These are phyloP conservation scores for Eleutherodactylus coqui DNA, from an alignment of 2,797 vertebrate species.

Conservation along the genomic window DNA sequence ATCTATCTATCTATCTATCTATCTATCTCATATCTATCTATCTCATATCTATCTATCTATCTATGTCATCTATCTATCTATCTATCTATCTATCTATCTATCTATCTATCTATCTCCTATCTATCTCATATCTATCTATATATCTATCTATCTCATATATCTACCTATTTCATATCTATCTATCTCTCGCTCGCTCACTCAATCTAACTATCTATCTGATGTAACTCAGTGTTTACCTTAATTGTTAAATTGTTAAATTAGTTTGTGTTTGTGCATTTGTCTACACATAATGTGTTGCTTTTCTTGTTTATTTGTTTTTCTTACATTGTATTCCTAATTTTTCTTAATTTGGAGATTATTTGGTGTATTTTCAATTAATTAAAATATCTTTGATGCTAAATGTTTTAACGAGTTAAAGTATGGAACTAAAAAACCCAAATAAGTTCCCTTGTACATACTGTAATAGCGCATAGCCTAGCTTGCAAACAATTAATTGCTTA, in stretches of 20 bases:
- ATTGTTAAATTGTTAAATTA: no score
- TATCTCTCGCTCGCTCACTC: neutral
- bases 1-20: neutral
- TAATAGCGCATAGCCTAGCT: neutral
- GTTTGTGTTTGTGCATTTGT: neutral
- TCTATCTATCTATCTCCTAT: neutral
- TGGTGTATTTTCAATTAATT: neutral
- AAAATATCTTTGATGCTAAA: neutral
- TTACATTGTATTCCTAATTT: neutral
- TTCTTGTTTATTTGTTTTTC: neutral
- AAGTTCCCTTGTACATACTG: neutral
- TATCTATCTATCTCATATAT: neutral
- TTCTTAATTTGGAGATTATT: neutral
- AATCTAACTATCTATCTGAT: neutral
- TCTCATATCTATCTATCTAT: neutral
- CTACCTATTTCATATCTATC: neutral
- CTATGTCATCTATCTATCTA: neutral
- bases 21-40: neutral
- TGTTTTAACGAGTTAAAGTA: neutral
- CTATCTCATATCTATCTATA: neutral
- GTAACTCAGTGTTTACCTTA: no score
- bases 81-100: neutral
- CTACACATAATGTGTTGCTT: neutral
- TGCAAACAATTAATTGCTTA: conserved; percentile 5
- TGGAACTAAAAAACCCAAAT: neutral